A percentile compares a stretch with the other conserved stretches of the same genome.
Conservation (phyloP, 1,140 invertebrate species). For the Aphidius gifuensis region DNA sequence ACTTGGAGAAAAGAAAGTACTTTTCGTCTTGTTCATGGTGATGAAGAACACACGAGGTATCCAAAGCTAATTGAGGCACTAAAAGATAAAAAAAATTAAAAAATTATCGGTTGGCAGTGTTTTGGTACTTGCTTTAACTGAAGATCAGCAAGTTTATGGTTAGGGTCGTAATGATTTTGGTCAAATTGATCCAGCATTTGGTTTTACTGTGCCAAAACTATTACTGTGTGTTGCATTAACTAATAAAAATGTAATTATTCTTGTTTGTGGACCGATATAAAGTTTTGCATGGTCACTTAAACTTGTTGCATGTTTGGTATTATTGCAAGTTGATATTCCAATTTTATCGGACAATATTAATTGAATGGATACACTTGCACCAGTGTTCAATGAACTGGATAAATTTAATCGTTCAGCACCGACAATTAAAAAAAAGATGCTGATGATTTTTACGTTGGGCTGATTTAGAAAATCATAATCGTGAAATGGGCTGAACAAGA, state of each 20-base stretch:
- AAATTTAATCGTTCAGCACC: slow-evolving; percentile 73
- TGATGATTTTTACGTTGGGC: no score
- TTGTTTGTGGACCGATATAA: slow-evolving; percentile 76
- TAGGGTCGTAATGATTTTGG: slow-evolving; percentile 78
- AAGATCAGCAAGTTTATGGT: slow-evolving; percentile 76
- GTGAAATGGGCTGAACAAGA: slow-evolving; percentile 97
- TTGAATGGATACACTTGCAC: slow-evolving; percentile 66
- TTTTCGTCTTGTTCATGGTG: slow-evolving; percentile 75
- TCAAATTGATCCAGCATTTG: slow-evolving; percentile 59
- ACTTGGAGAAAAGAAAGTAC: slow-evolving; percentile 89
- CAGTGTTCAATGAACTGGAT: slow-evolving; percentile 68
- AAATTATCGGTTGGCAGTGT: slow-evolving; percentile 67
- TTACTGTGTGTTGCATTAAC: slow-evolving; percentile 59
- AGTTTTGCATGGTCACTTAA: slow-evolving; percentile 78
- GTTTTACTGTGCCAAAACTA: slow-evolving; percentile 55
- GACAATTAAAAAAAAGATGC: slow-evolving; percentile 73
- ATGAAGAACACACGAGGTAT: slow-evolving; percentile 72
- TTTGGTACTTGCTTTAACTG: slow-evolving; percentile 77
- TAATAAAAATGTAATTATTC: slow-evolving; percentile 66
- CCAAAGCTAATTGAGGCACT: slow-evolving; percentile 71
- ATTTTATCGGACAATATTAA: slow-evolving; percentile 63
- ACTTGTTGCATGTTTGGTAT: slow-evolving; percentile 70
- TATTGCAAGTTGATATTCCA: slow-evolving; percentile 68
- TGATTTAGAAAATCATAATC: no score
- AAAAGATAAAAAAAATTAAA: slow-evolving; percentile 64